These are phyloP conservation scores for Orestias chungarensis DNA, from an alignment of 2,797 vertebrate species.

Conservation along the genomic window DNA sequence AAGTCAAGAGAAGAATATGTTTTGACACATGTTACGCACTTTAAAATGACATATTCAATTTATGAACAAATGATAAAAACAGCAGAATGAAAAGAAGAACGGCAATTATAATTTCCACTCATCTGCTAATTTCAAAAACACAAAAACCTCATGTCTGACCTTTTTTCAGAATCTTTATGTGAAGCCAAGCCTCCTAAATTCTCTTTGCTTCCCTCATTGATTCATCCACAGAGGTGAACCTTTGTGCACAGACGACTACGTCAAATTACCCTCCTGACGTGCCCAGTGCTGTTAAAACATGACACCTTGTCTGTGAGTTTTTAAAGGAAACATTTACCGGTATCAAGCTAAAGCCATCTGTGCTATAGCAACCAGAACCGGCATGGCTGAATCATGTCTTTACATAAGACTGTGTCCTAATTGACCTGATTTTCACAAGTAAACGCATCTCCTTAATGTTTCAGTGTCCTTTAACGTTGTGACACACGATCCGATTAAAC, in stretches of 20 bases:
- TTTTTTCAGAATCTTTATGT: conserved; percentile 40
- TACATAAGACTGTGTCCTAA: conserved; percentile 66
- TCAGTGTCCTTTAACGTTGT: conserved; percentile 65
- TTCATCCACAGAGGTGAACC: conserved; percentile 50
- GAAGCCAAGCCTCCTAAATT: conserved; percentile 31
- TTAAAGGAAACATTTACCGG: conserved; percentile 61
- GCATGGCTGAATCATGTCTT: conserved; percentile 61
- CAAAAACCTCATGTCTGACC: conserved; percentile 41
- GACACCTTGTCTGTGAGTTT: conserved; percentile 70
- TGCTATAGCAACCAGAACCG: conserved; percentile 60
- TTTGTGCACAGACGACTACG: conserved; percentile 47
- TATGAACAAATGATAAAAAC: not conserved
- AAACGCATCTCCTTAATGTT: conserved; percentile 74
- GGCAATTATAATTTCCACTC: not conserved
- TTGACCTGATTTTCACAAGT: conserved; percentile 64
- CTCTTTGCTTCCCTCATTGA: conserved; percentile 39
- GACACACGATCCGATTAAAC: conserved; percentile 74
- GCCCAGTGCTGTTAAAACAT: conserved; percentile 58
- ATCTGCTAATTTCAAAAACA: conserved; percentile 10
- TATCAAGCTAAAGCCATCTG: conserved; percentile 68
- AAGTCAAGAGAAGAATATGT: not conserved
- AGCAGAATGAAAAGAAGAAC: not conserved
- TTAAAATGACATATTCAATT: not conserved
- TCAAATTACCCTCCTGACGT: conserved; percentile 54
- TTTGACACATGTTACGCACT: not conserved